phyloP scores from a whole-genome alignment of 2,113 vertebrate species.

The Monopterus albus region DNA sequence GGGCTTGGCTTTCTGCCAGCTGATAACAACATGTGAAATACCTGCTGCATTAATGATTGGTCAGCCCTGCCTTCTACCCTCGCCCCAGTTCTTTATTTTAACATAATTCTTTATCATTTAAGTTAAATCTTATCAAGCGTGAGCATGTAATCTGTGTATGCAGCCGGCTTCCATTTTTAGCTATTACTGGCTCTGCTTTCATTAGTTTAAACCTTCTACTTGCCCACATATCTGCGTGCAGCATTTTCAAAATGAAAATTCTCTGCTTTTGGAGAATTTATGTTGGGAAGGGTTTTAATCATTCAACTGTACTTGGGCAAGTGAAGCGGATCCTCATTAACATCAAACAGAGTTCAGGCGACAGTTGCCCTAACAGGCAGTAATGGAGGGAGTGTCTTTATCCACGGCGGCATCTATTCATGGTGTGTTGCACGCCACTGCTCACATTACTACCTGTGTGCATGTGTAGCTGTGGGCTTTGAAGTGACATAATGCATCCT shows the following conservation, averaged over 20 bases:
- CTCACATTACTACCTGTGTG: constrained; percentile 34
- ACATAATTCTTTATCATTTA: constrained; percentile 55
- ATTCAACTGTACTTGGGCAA: background rate
- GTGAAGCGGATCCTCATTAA: constrained; percentile 38
- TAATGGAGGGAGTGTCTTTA: constrained; percentile 51
- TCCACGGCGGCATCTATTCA: constrained; percentile 62
- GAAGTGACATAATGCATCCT: constrained; percentile 21
- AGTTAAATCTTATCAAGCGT: constrained; percentile 38
- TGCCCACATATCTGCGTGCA: background rate
- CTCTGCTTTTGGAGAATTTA: background rate
- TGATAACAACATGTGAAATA: constrained; percentile 75
- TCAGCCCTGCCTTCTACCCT: constrained; percentile 63
- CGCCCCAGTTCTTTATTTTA: constrained; percentile 60
- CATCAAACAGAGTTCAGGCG: constrained; percentile 44
- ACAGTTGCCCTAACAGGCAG: constrained; percentile 12
- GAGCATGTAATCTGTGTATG: background rate
- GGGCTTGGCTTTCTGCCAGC: constrained; percentile 61
- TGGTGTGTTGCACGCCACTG: constrained; percentile 59
- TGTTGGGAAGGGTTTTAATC: background rate
- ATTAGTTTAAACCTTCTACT: background rate
- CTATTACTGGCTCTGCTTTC: background rate
- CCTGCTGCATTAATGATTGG: constrained; percentile 80
- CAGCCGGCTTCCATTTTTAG: background rate
- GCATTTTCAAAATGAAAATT: background rate
- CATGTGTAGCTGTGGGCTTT: constrained; percentile 12